Evolutionary conservation across 1,140 invertebrate genomes (phyloP), one percentile per base, ranked within the genome.

Genomic region (Bathynomus jamesi): DNA sequence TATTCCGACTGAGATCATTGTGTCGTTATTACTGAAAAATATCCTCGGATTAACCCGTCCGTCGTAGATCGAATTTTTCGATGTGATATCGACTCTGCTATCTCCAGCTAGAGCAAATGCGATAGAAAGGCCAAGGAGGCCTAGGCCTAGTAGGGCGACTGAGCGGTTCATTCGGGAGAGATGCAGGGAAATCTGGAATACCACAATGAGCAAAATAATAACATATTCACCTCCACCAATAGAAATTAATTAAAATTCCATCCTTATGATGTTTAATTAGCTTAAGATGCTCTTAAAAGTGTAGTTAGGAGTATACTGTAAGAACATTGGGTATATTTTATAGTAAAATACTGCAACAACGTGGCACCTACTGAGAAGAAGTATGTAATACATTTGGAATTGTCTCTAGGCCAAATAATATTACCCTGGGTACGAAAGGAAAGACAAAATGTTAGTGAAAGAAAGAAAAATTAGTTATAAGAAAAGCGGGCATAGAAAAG

Each of bases 91-190:
- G 40, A 11, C 21, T 21, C 21, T 53, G 5, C 1, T 3, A 17
- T 21, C 30, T 46, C n/a, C 25, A 29, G 67, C 53, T 28, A 46
- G 46, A n/a, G 32, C n/a, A 10, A 25, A 30, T 29, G 21, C 28
- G 28, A 21, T 46, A 29, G 61, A 28, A 10, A 60, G n/a, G 32
- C 28, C 67, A 53, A 69, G 25, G 29, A 69, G 27, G 46, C 29
- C 67, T 61, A 69, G 24, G 11, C 11, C 67, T 61, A 69, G 24
- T 11, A 25, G 46, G 60, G 29, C 46, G 32, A 69, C 46, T 30
- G 46, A 61, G 67, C 46, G 67, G 67, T 69, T 69, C 67, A 69
- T 69, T 69, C 67, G n/a, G 21, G 29, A 46, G 21, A 53, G 21
- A 5, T 53, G 40, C 40, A 53, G 13, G 13, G 40, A 53, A 53